phyloP scores from a whole-genome alignment of 1,140 invertebrate species.

The Trissolcus basalis region DNA sequence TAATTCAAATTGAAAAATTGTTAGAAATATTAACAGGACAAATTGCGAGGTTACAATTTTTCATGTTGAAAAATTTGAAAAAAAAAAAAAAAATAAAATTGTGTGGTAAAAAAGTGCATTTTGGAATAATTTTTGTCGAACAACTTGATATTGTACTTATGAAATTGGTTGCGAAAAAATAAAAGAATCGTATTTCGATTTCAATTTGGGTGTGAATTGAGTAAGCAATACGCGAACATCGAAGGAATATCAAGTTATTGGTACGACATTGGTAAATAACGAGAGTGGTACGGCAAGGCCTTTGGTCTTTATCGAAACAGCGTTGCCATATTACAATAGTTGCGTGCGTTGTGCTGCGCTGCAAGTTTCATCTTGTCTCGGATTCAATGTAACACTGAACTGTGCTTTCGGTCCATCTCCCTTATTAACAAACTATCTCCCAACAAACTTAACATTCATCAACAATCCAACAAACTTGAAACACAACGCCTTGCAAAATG shows the following conservation, averaged over 20 bases:
- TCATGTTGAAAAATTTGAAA: no score
- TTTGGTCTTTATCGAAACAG: slow-evolving; percentile 33
- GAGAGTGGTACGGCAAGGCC: slow-evolving; percentile 30
- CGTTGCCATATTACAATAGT: slow-evolving; percentile 19
- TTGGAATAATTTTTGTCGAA: no score
- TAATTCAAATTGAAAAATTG: no score
- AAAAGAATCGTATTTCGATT: background rate
- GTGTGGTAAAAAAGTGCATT: no score
- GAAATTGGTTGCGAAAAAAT: background rate
- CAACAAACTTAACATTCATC: no score
- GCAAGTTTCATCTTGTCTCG: background rate
- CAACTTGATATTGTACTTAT: no score
- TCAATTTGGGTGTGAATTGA: background rate
- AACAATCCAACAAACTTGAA: no score
- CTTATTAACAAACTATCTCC: slow-evolving; percentile 1
- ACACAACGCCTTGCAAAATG: no score
- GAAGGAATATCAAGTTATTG: slow-evolving; percentile 23
- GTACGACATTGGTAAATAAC: slow-evolving; percentile 38
- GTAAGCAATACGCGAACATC: slow-evolving; percentile 12
- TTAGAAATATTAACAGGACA: no score
- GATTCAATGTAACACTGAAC: no score
- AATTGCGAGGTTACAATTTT: no score
- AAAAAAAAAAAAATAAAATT: no score
- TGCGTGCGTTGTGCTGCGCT: slow-evolving; percentile 4
- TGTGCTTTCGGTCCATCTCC: slow-evolving; percentile 2